Conservation (phyloP, 2,888 invertebrate genomes). For the Adelognathus sp. region DNA sequence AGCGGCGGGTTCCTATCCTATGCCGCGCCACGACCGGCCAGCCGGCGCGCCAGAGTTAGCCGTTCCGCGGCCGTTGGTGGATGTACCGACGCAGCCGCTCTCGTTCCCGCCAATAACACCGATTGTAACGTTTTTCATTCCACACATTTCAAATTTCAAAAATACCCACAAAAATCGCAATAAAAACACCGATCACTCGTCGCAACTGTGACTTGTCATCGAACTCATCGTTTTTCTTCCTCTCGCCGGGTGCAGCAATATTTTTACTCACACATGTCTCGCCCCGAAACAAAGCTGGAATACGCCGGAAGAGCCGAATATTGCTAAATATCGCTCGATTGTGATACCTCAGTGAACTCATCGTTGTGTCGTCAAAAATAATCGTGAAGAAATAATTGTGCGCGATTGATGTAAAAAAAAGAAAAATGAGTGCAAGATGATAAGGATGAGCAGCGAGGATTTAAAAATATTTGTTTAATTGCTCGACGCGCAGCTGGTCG, state of each 20-base stretch:
- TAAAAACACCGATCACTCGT: conserved; percentile 11
- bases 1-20: conserved; percentile 31
- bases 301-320: not conserved
- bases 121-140: conserved; percentile 27
- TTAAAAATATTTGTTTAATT: not conserved
- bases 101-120: conserved; percentile 42
- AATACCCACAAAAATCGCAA: conserved; percentile 4
- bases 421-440: not conserved
- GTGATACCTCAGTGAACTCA: not conserved
- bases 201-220: not conserved
- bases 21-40: conserved; percentile 68
- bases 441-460: not conserved
- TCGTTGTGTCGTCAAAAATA: not conserved
- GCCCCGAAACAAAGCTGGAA: conserved; percentile 6
- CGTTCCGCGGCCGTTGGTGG: conserved; percentile 77
- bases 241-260: not conserved
- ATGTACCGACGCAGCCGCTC: conserved; percentile 64
- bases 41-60: conserved; percentile 76
- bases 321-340: not conserved
- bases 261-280: conserved; percentile 19
- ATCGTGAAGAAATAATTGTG: not conserved
- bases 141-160: no score
- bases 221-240: not conserved
- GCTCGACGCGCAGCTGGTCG: not conserved
- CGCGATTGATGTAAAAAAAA: not conserved